Conservation (phyloP, 1,140 invertebrate genomes). For the Trachymyrmex cornetzi region DNA sequence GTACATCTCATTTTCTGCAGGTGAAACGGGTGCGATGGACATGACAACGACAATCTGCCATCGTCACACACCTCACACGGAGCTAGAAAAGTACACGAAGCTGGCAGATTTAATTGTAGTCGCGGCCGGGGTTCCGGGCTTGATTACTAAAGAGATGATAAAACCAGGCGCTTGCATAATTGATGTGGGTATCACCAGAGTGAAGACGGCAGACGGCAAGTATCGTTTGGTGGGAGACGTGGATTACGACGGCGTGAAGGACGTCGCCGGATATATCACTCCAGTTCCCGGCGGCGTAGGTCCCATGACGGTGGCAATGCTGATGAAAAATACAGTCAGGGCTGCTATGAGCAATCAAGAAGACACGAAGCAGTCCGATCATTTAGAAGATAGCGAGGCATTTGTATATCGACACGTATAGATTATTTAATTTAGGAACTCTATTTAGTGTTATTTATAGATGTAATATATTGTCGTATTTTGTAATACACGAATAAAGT, state of each 20-base stretch:
- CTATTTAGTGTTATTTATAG: not conserved
- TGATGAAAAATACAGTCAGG: constrained; percentile 94
- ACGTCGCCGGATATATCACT: constrained; percentile 93
- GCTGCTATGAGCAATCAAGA: constrained; percentile 86
- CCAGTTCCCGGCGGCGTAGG: constrained; percentile 96
- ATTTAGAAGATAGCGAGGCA: constrained; percentile 25
- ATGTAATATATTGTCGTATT: not conserved
- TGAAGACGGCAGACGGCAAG: constrained; percentile 89
- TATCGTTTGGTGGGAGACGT: constrained; percentile 95
- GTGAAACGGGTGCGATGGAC: constrained; percentile 90
- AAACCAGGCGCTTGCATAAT: constrained; percentile 96
- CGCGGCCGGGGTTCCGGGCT: constrained; percentile 92
- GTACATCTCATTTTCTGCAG: constrained; percentile 75
- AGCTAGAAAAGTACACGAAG: constrained; percentile 90
- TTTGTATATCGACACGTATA: not conserved
- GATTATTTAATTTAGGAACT: constrained; percentile 2
- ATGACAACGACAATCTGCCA: constrained; percentile 96
- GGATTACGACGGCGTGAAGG: constrained; percentile 92
- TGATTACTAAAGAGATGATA: constrained; percentile 95
- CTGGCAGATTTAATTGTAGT: constrained; percentile 94
- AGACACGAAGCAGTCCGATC: constrained; percentile 24
- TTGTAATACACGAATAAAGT: constrained; percentile 19
- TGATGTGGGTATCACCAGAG: constrained; percentile 94
- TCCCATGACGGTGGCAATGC: constrained; percentile 96
- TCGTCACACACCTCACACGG: constrained; percentile 92